phyloP scores from a whole-genome alignment of 2,797 vertebrate genomes.

The Scolopax bukidnonensis region DNA sequence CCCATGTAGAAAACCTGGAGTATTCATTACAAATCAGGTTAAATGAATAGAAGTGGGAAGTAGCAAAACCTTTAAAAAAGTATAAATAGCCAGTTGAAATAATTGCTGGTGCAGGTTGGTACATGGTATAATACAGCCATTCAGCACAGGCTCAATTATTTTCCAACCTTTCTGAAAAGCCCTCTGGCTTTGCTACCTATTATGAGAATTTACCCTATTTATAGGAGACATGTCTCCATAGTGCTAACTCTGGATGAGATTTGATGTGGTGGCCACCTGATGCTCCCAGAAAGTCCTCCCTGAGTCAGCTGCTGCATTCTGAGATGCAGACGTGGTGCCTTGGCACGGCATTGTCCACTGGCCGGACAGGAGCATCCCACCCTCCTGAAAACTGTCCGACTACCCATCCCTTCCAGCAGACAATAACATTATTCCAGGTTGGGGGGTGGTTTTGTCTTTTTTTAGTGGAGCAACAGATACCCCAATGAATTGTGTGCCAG shows the following conservation, averaged over 20 bases:
- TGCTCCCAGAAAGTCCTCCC: not conserved
- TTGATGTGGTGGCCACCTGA: accelerated
- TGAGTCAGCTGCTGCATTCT: not conserved
- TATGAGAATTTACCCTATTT: not conserved
- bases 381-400: not conserved
- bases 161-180: not conserved
- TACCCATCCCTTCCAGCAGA: not conserved
- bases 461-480: not conserved
- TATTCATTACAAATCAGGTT: not conserved
- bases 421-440: not conserved
- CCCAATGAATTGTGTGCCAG: not conserved
- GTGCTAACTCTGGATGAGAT: not conserved
- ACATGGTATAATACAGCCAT: not conserved
- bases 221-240: not conserved
- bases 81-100: not conserved
- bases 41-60: not conserved
- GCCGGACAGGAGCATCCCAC: not conserved
- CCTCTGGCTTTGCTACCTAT: not conserved
- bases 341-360: not conserved
- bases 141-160: not conserved
- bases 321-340: not conserved
- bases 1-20: not conserved
- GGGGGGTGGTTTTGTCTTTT: not conserved
- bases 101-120: not conserved
- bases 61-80: not conserved